Evolutionary conservation across 2,888 invertebrate species (phyloP), one percentile per base, ranked within the genome.

Genomic region (Eilema depressum): DNA sequence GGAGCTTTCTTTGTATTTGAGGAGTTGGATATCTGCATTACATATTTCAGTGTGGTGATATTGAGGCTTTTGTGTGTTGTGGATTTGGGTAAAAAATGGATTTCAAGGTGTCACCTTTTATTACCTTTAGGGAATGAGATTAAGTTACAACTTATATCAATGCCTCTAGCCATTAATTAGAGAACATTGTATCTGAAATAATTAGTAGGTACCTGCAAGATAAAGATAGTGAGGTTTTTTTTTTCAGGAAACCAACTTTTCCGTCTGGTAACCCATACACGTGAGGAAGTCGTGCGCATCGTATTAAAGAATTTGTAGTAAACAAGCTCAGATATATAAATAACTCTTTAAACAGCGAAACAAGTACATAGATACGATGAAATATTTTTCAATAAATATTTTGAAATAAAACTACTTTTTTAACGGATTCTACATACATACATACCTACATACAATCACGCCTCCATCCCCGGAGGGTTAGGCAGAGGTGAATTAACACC

Each of bases 271-370:
- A 33, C 61, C 61, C n/a, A 8, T 28, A 53, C 63, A 63, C 47
- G 63, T 47, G 63, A 63, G 8, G 7, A 47, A 20, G 25, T 61
- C 63, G 63, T 63, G 63, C 25, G 12, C 25, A 41, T 10, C 63
- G 37, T 41, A 41, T 25, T 12, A 25, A 25, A n/a, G 47, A 47
- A 47, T 47, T 10, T 10, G 53, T n/a, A 53, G 53, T 53, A 53
- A 53, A 63, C 26, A 63, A 63, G 25, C 26, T 11, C 26, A 53
- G 20, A 63, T 53, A 63, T 26, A 63, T 47, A 63, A 63, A 41
- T 47, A 63, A 20, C 37, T 63, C n/a, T 41, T 53, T n/a, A 53
- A 63, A 63, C n/a, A n/a, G 47, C 20, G 37, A 33, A 57, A 30
- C 57, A 20, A 28, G 23, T 57, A 25, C 20, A 5, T 47, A 47